Evolutionary conservation across 2,113 vertebrate genomes (phyloP).

Genomic region (Butorides virescens): DNA sequence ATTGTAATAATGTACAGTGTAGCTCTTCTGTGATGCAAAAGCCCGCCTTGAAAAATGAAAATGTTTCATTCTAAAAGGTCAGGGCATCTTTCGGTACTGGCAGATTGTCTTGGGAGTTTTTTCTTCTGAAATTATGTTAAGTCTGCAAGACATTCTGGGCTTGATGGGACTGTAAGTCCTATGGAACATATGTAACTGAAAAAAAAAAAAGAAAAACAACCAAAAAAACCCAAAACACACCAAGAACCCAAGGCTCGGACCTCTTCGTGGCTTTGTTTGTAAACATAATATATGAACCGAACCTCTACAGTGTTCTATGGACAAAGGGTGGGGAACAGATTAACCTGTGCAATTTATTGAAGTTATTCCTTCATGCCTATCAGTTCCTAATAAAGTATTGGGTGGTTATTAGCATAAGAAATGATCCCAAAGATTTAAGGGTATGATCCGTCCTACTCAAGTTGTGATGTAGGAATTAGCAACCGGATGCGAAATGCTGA

Average conservation of each 20-base stretch:
- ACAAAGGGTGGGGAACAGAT: too few relatives aligned
- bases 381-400: background rate
- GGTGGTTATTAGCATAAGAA: background rate
- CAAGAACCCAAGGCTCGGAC: background rate
- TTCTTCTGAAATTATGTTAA: background rate
- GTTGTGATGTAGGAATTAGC: too few relatives aligned
- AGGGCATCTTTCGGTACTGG: background rate
- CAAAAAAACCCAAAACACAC: background rate
- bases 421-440: background rate
- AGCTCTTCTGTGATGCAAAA: too few relatives aligned
- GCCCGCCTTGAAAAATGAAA: background rate
- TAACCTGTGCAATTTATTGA: background rate
- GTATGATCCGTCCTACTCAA: background rate
- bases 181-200: too few relatives aligned
- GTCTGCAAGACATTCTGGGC: background rate
- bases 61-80: background rate
- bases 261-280: background rate
- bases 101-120: too few relatives aligned
- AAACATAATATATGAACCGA: too few relatives aligned
- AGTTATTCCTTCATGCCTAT: too few relatives aligned
- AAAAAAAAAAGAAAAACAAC: too few relatives aligned
- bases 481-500: too few relatives aligned
- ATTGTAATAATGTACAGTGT: rapidly evolving
- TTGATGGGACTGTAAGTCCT: background rate
- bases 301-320: rapidly evolving